A percentile compares a stretch with the other conserved stretches of the same genome.
These are phyloP conservation scores for Aselliscus stoliczkanus DNA, from an alignment of 2,797 vertebrate species.

Conservation along the genomic window DNA sequence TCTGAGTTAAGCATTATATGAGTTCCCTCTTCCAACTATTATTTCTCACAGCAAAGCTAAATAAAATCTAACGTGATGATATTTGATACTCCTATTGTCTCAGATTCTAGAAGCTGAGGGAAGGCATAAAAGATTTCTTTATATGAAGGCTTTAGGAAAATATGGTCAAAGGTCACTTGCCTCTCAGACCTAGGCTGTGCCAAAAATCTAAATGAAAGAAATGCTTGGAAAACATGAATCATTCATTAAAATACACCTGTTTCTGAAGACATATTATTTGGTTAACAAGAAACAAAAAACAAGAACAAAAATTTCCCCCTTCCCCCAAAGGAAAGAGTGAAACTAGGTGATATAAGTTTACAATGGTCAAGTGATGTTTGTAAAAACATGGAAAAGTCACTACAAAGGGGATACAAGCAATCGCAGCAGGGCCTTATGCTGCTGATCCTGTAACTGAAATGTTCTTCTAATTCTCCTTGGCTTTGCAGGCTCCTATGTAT, in stretches of 20 bases:
- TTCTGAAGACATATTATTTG: constrained; percentile 12
- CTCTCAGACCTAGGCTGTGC: background rate
- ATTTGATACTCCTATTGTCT: background rate
- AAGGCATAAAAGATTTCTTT: background rate
- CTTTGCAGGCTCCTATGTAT: background rate
- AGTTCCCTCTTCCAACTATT: background rate
- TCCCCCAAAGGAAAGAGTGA: background rate
- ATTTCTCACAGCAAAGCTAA: constrained; percentile 10
- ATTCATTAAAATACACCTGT: background rate
- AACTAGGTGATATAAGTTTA: background rate
- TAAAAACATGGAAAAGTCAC: background rate
- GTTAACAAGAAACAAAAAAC: background rate
- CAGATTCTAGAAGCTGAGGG: background rate
- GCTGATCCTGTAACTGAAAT: background rate
- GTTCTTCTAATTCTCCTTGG: background rate
- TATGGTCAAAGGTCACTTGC: background rate
- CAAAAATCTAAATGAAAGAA: background rate
- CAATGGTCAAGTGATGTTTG: background rate
- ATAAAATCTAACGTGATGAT: background rate
- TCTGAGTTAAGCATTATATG: background rate
- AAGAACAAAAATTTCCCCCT: background rate
- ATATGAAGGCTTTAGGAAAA: background rate
- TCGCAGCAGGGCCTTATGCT: background rate
- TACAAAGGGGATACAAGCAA: background rate
- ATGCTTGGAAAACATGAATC: background rate